These are phyloP conservation scores for Dicrurus megarhynchus DNA, from an alignment of 2,113 vertebrate species.

Conservation along the genomic window DNA sequence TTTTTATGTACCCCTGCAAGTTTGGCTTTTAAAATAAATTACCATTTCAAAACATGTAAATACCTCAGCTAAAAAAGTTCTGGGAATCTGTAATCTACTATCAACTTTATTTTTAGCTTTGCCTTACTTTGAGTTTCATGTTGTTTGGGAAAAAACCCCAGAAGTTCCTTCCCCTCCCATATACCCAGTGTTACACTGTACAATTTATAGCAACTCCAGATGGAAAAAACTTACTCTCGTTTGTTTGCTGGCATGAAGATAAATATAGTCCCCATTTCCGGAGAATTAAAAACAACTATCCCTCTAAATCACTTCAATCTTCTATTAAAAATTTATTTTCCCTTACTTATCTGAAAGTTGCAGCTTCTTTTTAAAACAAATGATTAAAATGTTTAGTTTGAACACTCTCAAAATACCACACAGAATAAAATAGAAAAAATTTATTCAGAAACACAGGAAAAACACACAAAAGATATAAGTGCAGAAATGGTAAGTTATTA, in stretches of 20 bases:
- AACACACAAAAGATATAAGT: neutral
- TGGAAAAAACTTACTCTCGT: neutral
- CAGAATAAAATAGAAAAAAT: neutral
- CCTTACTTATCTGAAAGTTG: neutral
- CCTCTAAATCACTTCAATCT: neutral
- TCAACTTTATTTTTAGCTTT: conserved; percentile 33
- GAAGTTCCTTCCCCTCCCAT: neutral
- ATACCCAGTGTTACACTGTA: neutral
- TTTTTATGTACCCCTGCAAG: neutral
- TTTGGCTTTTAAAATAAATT: neutral
- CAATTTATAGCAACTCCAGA: conserved; percentile 38
- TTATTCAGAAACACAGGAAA: conserved; percentile 47
- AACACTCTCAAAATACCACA: neutral
- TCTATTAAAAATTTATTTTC: neutral
- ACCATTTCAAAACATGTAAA: neutral
- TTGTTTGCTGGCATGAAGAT: conserved; percentile 17
- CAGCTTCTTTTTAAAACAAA: neutral
- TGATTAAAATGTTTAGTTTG: neutral
- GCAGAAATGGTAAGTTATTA: neutral
- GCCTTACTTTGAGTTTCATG: neutral
- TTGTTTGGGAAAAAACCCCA: neutral
- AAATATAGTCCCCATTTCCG: conserved; percentile 8
- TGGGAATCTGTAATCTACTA: conserved; percentile 18
- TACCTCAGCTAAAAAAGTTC: neutral
- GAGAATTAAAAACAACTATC: neutral